Evolutionary conservation across 1,140 invertebrate species (phyloP).

Genomic region (Nymphalis io): DNA sequence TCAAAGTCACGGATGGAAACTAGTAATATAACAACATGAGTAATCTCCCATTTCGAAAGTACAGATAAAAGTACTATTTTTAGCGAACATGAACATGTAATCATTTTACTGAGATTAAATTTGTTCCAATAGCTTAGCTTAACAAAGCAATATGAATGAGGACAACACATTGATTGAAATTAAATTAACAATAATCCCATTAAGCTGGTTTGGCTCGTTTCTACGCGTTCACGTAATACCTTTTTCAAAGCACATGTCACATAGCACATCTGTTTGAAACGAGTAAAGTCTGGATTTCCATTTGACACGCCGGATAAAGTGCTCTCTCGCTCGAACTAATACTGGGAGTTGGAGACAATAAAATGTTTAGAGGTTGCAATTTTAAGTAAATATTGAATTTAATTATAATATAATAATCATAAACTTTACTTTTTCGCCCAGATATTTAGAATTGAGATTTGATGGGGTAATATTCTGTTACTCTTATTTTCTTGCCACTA

Average conservation of each 20-base stretch:
- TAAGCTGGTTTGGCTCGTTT: conserved; percentile 6
- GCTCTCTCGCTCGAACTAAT: background rate
- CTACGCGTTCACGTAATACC: conserved; percentile 13
- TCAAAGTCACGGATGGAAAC: no score
- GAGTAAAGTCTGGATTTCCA: conserved; percentile 19
- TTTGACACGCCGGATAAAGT: conserved; percentile 28
- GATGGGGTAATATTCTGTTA: no score
- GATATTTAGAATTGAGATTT: no score
- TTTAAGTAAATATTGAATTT: background rate
- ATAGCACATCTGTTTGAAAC: conserved; percentile 3
- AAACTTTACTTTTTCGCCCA: no score
- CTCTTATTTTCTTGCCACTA: no score
- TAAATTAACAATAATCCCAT: conserved; percentile 13
- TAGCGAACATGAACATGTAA: background rate
- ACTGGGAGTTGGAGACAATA: background rate
- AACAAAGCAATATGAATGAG: conserved; percentile 3
- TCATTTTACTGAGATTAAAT: background rate
- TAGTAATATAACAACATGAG: no score
- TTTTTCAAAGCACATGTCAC: conserved; percentile 26
- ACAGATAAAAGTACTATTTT: no score
- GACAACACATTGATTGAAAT: background rate
- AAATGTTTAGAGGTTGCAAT: background rate
- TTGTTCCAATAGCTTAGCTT: background rate
- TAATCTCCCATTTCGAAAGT: no score
- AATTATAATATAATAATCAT: background rate